These are phyloP conservation scores for Sceloporus tristichus DNA, from an alignment of 2,113 vertebrate genomes.

Conservation along the genomic window DNA sequence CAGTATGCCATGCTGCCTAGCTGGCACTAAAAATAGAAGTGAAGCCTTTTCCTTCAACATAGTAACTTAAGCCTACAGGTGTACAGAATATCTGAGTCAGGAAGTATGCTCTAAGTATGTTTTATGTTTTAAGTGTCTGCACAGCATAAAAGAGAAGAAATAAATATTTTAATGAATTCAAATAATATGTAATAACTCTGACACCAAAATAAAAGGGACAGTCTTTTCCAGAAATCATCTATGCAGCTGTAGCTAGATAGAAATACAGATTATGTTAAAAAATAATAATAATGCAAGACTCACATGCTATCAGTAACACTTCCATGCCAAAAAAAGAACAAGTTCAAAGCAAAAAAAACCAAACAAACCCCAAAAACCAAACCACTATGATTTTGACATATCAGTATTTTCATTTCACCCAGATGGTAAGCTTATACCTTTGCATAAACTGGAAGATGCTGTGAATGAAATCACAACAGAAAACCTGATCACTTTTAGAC, in stretches of 20 bases:
- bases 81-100: constrained; percentile 5
- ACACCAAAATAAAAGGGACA: background rate
- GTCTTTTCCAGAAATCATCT: constrained; percentile 38
- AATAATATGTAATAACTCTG: constrained; percentile 9
- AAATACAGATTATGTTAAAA: constrained; percentile 30
- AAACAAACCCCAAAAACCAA: too few relatives aligned
- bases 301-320: background rate
- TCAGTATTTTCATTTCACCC: background rate
- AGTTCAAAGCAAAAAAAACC: background rate
- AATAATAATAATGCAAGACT: background rate
- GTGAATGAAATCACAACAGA: background rate
- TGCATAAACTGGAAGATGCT: background rate
- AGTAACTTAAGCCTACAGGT: background rate
- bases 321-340: constrained; percentile 7
- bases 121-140: background rate
- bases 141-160: constrained; percentile 35
- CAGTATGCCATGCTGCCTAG: background rate
- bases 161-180: constrained; percentile 43
- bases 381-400: background rate
- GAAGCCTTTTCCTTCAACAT: background rate
- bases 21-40: too few relatives aligned
- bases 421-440: background rate
- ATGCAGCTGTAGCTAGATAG: background rate
- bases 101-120: constrained; percentile 7
- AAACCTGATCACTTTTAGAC: background rate